A percentile compares a stretch with the other conserved stretches of the same genome.
These are phyloP conservation scores for Coccyzus lansbergi DNA, from an alignment of 2,797 vertebrate species.

Conservation along the genomic window DNA sequence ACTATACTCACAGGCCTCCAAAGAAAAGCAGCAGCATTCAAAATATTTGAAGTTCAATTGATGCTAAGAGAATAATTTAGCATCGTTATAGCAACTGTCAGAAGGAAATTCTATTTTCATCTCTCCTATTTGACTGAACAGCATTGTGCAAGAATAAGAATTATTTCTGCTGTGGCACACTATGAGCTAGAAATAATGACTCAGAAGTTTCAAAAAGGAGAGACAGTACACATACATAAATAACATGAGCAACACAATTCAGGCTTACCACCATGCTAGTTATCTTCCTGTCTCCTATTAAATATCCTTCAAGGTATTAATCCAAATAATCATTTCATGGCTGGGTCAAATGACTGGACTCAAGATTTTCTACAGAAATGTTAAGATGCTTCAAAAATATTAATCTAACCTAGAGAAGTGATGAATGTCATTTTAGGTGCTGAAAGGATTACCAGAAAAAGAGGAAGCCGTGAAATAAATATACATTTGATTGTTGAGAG, in stretches of 20 bases:
- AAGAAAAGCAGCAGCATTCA: constrained; percentile 8
- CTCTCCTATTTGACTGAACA: background rate
- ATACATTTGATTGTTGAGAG: background rate
- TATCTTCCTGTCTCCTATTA: background rate
- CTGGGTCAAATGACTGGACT: background rate
- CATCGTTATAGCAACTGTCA: background rate
- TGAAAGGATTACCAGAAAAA: background rate
- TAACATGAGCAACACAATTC: background rate
- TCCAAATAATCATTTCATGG: background rate
- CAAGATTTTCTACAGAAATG: background rate
- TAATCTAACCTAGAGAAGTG: background rate
- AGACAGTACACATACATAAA: background rate
- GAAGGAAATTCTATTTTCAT: constrained; percentile 12
- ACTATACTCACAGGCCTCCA: background rate
- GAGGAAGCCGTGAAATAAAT: background rate
- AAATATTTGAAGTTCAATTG: background rate
- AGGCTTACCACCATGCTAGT: background rate
- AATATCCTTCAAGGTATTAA: background rate
- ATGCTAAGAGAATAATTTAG: background rate
- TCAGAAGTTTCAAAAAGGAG: background rate
- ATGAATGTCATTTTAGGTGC: background rate
- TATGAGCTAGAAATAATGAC: background rate
- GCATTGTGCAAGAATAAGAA: background rate
- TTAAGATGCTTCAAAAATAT: background rate
- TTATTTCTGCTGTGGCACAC: background rate